These are phyloP conservation scores for Colostygia pectinataria DNA, from an alignment of 2,888 invertebrate genomes.

Conservation along the genomic window DNA sequence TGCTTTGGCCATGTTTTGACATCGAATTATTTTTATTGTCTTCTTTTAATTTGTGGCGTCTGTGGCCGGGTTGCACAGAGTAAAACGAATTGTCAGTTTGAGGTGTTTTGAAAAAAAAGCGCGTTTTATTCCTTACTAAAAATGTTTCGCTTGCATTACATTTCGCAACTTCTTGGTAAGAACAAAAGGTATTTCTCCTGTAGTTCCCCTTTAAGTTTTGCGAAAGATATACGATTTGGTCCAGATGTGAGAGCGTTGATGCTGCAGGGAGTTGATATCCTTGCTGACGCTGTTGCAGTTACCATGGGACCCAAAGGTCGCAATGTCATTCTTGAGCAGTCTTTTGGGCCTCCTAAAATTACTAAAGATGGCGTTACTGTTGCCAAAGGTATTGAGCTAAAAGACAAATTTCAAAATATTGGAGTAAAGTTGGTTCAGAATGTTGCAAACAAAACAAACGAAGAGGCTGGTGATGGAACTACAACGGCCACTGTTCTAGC, in stretches of 20 bases:
- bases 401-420: constrained; percentile 99
- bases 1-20: too few relatives aligned
- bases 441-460: constrained; percentile 99
- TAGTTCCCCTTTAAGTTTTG: constrained; percentile 70
- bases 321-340: constrained; percentile 98
- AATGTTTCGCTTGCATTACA: constrained; percentile 49
- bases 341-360: constrained; percentile 99
- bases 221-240: constrained; percentile 98
- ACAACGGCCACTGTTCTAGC: constrained; percentile 99
- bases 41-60: too few relatives aligned
- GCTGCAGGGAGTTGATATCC: constrained; percentile 98
- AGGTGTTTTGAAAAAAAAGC: neutral
- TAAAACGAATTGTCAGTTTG: neutral
- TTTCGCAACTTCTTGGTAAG: constrained; percentile 26
- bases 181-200: constrained; percentile 30
- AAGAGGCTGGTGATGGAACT: constrained; percentile 99
- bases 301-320: constrained; percentile 99
- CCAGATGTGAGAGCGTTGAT: constrained; percentile 96
- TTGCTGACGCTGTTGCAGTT: constrained; percentile 99
- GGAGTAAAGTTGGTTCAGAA: constrained; percentile 99
- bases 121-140: neutral
- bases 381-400: constrained; percentile 97
- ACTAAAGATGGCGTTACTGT: constrained; percentile 99
- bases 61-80: too few relatives aligned
- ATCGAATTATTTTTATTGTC: too few relatives aligned